These are phyloP conservation scores for Phaetusa simplex DNA, from an alignment of 2,113 vertebrate genomes.

Conservation along the genomic window DNA sequence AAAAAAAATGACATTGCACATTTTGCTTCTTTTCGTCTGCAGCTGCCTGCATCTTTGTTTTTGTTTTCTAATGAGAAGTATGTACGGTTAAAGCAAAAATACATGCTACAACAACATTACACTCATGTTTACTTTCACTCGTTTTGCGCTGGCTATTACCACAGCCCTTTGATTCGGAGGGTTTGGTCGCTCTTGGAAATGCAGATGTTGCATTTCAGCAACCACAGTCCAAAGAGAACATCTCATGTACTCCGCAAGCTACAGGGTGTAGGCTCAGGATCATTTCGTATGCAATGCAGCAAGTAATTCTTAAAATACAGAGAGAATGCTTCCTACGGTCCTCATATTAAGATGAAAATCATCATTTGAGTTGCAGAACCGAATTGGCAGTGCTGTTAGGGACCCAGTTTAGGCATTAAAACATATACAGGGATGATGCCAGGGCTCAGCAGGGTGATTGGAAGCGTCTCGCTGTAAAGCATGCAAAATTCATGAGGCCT, in stretches of 20 bases:
- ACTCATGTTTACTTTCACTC: neutral
- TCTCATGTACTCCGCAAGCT: fast-evolving
- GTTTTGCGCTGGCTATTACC: neutral
- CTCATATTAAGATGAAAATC: neutral
- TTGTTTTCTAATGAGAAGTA: neutral
- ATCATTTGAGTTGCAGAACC: neutral
- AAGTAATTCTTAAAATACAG: neutral
- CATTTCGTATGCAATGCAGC: neutral
- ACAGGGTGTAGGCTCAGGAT: neutral
- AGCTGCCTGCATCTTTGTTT: neutral
- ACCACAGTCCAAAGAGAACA: neutral
- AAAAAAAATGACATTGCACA: neutral
- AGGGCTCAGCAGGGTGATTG: neutral
- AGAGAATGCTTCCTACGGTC: neutral
- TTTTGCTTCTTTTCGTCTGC: neutral
- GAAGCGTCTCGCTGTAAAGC: neutral
- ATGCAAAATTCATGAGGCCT: neutral
- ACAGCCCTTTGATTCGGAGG: neutral
- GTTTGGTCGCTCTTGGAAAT: slow-evolving; percentile 10
- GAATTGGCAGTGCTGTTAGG: neutral
- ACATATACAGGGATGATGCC: neutral
- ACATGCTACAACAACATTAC: neutral
- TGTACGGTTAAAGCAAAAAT: neutral
- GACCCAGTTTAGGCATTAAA: neutral
- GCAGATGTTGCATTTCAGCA: slow-evolving; percentile 8